Base-by-base conservation (phyloP, 1,140 invertebrate species). In the Drosophila navojoa region DNA sequence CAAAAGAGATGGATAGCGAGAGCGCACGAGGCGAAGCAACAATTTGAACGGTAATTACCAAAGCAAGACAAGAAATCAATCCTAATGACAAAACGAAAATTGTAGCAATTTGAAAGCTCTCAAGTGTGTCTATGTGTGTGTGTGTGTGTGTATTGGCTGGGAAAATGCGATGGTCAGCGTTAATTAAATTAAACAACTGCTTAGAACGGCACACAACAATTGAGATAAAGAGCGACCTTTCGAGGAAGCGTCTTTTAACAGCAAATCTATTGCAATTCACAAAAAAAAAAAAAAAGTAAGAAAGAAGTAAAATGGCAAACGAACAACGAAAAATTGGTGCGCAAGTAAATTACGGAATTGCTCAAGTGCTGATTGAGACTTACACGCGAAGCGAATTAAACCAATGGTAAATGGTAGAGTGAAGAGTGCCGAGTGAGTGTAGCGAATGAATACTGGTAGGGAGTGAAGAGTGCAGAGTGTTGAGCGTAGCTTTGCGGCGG, bases 291-390 rank as follows among this genome's bases (percentile, higher is more conserved):
- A 45, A 53, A 32, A 59, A 64, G 7, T 27, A 22, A 32, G 42
- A 9, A 49, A 53, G 32, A 59, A 64, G 7, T 27, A 22, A 32
- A 58, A 67, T 42, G 38, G 45, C 53, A 66, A 64, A 44, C 32
- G 50, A 35, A 27, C 19, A 49, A 16, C 6, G 11, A 53, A 55
- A 76, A 79, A 69, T 86, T 76, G 78, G 66, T 54, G 50, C 55
- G 75, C 79, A 82, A 77, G 79, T 89, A 89, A 89, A 87, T 79
- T 87, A 69, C 84, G 70, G 67, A 82, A 87, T 77, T 89, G 68
- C 79, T 89, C 69, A 76, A 79, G 67, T 73, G 63, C 60, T 54
- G 71, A 79, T 63, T 62, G 75, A 66, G 70, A 66, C 40, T 70
- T 47, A 70, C 64, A 77, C 64, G 57, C 77, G 60, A 73, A 27